Conservation (phyloP, 1,140 invertebrate species). For the Drosophila tani region DNA sequence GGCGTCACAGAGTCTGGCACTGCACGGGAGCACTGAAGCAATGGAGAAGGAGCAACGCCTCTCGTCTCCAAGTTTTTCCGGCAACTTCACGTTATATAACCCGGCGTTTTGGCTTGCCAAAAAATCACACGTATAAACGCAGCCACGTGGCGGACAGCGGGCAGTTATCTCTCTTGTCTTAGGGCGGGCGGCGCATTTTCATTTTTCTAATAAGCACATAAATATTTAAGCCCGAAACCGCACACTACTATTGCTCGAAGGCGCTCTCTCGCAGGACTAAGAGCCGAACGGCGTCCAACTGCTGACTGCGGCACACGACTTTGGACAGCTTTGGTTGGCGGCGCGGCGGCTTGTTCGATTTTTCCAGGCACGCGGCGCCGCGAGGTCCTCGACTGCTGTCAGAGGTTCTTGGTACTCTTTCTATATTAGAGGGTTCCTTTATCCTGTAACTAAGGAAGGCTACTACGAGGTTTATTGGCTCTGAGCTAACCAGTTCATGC, state of each 20-base stretch:
- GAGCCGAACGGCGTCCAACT: conserved; percentile 49
- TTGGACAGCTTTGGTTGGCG: conserved; percentile 43
- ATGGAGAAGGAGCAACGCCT: neutral
- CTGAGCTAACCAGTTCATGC: too few relatives aligned
- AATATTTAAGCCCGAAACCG: conserved; percentile 49
- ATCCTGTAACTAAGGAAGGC: neutral
- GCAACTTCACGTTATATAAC: conserved; percentile 51
- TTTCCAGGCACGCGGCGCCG: conserved; percentile 65
- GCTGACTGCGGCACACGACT: conserved; percentile 52
- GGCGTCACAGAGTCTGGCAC: conserved; percentile 29
- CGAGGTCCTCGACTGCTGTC: conserved; percentile 35
- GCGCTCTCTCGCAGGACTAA: conserved; percentile 38
- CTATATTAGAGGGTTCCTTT: neutral
- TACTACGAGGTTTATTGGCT: neutral
- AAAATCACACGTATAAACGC: conserved; percentile 20
- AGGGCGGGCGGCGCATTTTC: conserved; percentile 3
- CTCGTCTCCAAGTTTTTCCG: conserved; percentile 3
- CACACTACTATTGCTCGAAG: conserved; percentile 5
- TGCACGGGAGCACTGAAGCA: conserved; percentile 3
- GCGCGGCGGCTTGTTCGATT: conserved; percentile 69
- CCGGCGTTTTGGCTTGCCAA: conserved; percentile 26
- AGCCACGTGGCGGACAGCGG: conserved; percentile 10
- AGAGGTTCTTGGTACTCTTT: neutral
- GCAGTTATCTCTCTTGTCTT: neutral
- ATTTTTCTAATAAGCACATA: conserved; percentile 45